A percentile compares a stretch with the other conserved stretches of the same genome.
Conservation (phyloP, 2,113 vertebrate species). For the Scopus umbretta region DNA sequence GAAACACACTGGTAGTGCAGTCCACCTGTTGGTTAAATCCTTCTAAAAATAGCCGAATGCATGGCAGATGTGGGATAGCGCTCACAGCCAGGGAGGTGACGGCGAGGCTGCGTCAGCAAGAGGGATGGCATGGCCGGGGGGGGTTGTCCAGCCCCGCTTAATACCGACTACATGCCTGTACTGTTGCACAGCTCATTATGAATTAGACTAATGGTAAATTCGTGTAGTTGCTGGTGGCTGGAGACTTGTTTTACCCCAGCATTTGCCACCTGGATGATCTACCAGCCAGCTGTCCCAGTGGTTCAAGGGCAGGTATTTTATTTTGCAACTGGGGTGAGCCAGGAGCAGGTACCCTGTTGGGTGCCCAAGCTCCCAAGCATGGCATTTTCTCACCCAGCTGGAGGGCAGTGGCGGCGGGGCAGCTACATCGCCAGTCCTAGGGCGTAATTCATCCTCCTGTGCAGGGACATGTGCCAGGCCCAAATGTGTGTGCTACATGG, state of each 20-base stretch:
- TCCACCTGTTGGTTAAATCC: slow-evolving; percentile 51
- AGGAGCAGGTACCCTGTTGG: fast-evolving
- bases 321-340: not conserved
- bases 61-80: not conserved
- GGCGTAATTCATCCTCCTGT: not conserved
- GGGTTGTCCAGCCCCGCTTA: not conserved
- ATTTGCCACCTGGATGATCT: not conserved
- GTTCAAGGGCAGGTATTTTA: fast-evolving
- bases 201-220: not conserved
- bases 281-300: not conserved
- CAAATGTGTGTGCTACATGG: not conserved
- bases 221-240: not conserved
- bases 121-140: not conserved
- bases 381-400: not conserved
- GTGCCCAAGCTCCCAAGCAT: not conserved
- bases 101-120: not conserved
- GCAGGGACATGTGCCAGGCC: not conserved
- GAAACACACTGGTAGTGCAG: not conserved
- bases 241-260: not conserved
- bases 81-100: fast-evolving
- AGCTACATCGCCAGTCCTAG: fast-evolving
- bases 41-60: not conserved
- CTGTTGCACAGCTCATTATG: not conserved
- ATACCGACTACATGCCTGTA: not conserved
- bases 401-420: not conserved